A percentile compares a stretch with the other conserved stretches of the same genome.
These are phyloP conservation scores for Ursus arctos DNA, from an alignment of 2,113 vertebrate genomes.

Conservation along the genomic window DNA sequence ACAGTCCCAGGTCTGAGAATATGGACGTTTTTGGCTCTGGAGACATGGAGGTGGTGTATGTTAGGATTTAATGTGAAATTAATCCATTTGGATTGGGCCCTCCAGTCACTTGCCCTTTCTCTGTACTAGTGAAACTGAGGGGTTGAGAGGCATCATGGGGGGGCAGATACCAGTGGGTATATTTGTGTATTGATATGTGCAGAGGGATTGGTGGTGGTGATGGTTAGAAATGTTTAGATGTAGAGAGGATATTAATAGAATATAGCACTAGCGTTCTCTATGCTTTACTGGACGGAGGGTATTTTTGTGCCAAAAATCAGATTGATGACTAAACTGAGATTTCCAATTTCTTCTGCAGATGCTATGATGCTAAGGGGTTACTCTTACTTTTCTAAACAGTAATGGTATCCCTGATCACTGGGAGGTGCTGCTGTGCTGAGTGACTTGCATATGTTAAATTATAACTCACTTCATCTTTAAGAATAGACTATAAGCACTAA, in stretches of 20 bases:
- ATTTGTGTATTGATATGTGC: background rate
- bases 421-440: slow-evolving; percentile 54
- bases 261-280: background rate
- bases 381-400: slow-evolving; percentile 38
- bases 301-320: slow-evolving; percentile 33
- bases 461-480: background rate
- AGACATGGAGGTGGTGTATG: background rate
- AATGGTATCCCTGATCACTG: slow-evolving; percentile 30
- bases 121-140: background rate
- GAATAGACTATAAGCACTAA: background rate
- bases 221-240: background rate
- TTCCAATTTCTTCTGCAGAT: background rate
- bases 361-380: slow-evolving; percentile 10
- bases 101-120: background rate
- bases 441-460: background rate
- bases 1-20: background rate
- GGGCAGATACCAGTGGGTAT: background rate
- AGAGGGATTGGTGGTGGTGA: background rate
- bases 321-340: background rate
- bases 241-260: background rate
- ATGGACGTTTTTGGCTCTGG: slow-evolving; percentile 6
- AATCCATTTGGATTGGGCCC: background rate
- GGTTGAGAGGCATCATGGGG: background rate
- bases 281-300: background rate
- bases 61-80: background rate